Conservation (phyloP, 2,113 vertebrate genomes). For the Halcyon senegalensis region DNA sequence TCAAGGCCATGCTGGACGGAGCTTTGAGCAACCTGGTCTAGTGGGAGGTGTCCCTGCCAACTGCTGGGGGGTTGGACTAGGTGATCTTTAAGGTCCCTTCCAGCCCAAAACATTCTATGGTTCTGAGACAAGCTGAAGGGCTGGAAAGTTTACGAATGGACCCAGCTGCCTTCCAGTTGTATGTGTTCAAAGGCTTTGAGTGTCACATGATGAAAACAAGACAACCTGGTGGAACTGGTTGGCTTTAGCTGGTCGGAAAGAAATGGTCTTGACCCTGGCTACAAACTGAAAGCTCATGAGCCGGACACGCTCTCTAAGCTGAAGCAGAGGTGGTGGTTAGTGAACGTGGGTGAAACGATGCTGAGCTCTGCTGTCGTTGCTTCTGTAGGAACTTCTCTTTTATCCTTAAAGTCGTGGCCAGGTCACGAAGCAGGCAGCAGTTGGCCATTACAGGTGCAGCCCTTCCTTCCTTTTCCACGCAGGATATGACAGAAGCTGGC, state of each 20-base stretch:
- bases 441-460: not conserved
- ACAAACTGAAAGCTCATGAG: not conserved
- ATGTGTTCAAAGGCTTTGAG: not conserved
- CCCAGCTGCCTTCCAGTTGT: not conserved
- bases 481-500: not conserved
- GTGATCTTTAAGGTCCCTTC: not conserved
- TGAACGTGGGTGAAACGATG: not conserved
- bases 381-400: not conserved
- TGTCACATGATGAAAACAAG: no score
- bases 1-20: no score
- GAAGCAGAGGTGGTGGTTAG: not conserved
- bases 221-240: not conserved
- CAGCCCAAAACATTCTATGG: not conserved
- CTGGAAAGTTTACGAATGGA: not conserved
- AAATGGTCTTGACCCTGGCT: not conserved
- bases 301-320: no score
- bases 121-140: not conserved
- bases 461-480: not conserved
- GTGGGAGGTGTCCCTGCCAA: no score
- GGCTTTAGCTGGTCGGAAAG: not conserved
- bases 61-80: no score
- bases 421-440: fast-evolving
- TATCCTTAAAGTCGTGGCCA: not conserved
- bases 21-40: no score
- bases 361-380: not conserved